phyloP scores from a whole-genome alignment of 2,888 invertebrate genomes.

The Tenthredo distinguenda region DNA sequence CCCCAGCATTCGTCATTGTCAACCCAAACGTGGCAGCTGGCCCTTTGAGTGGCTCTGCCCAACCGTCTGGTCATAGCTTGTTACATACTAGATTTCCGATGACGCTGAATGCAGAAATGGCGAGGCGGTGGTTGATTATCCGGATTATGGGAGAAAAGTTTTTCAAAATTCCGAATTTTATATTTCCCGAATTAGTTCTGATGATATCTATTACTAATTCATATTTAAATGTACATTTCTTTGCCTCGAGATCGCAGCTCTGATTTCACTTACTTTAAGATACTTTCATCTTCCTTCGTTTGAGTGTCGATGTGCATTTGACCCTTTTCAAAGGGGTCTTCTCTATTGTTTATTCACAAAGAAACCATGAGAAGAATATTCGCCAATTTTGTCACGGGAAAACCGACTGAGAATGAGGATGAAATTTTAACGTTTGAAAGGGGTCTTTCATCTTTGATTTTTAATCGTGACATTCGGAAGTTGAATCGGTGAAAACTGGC shows the following conservation, averaged over 20 bases:
- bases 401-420: not conserved
- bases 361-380: not conserved
- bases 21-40: conserved; percentile 41
- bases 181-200: not conserved
- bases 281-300: not conserved
- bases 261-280: not conserved
- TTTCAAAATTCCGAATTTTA: not conserved
- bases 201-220: not conserved
- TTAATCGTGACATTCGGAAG: conserved; percentile 28
- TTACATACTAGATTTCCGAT: conserved; percentile 33
- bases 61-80: conserved; percentile 42
- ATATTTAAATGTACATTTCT: not conserved
- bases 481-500: conserved; percentile 10
- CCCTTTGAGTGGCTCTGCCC: conserved; percentile 50
- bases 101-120: not conserved
- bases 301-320: conserved; percentile 20
- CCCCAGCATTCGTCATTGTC: conserved; percentile 52
- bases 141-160: not conserved
- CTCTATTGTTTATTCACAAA: conserved; percentile 1
- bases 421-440: not conserved
- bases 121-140: not conserved
- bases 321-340: not conserved
- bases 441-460: not conserved
- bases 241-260: not conserved
- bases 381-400: not conserved